Evolutionary conservation across 2,888 invertebrate species (phyloP), one percentile per base, ranked within the genome.

Genomic region (Hydraecia micacea): DNA sequence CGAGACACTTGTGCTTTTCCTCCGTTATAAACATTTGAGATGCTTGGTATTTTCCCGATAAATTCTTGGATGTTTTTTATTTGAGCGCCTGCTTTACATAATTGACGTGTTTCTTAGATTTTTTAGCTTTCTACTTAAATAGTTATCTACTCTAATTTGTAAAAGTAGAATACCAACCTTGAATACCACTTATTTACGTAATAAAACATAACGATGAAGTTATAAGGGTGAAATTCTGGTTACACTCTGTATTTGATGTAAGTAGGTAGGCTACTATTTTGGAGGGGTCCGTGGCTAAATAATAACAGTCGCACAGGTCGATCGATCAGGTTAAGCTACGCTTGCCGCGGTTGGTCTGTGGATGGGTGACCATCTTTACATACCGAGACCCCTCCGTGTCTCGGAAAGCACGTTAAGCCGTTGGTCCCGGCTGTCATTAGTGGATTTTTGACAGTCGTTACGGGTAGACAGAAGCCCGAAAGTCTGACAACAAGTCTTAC

Each of bases 151-250:
- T 28, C 65, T 63, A 28, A 5, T 18, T 25, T 52, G 0, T 39
- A 42, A 74, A 72, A 28, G 7, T 72, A 55, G n/a, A 52, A 39
- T 25, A 9, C n/a, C 13, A 15, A 46, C 15, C 28, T 32, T 28
- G 39, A 74, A 72, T 71, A 75, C 18, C 46, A 73, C 46, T 49
- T 15, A 60, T 6, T 4, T 55, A 42, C 11, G 36, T 49, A 73
- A 70, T 70, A 25, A 73, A 39, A 4, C 28, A 28, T 42, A 76
- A 42, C 6, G 18, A 49, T 62, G 39, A 42, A 77, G n/a, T 55
- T 55, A 55, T 77, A 55, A n/a, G 7, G 32, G 6, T 63, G 39
- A 46, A 2, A 67, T 49, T 49, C 18, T 13, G 7, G 21, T 32
- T 18, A 76, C 18, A 63, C 52, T 7, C 9, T 52, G 21, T 46